These are phyloP conservation scores for Indicator maculatus DNA, from an alignment of 2,113 vertebrate species.

Conservation along the genomic window DNA sequence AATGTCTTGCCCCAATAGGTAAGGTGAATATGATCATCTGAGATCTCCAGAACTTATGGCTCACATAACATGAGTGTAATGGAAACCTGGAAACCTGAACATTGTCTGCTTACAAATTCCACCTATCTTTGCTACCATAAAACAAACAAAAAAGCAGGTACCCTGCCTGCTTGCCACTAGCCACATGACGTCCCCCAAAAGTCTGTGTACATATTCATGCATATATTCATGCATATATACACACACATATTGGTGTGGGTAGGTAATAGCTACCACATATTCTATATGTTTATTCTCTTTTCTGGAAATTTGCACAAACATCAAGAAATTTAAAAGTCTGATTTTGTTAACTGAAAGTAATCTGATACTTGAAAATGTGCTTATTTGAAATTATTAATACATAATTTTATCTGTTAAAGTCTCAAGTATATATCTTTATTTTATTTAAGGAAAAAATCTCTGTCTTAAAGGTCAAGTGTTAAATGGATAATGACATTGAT, in stretches of 20 bases:
- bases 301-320: not conserved
- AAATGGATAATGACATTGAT: slow-evolving; percentile 5
- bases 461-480: slow-evolving; percentile 37
- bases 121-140: not conserved
- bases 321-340: not conserved
- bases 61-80: not conserved
- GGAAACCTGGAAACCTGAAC: not conserved
- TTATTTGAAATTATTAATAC: not conserved
- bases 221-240: not conserved
- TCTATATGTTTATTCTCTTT: not conserved
- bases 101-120: not conserved
- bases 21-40: not conserved
- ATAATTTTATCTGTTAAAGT: not conserved
- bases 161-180: not conserved
- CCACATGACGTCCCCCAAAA: not conserved
- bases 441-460: not conserved
- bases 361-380: not conserved
- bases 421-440: not conserved
- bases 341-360: not conserved
- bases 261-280: not conserved
- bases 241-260: fast-evolving
- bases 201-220: not conserved
- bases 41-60: not conserved
- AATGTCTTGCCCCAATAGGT: not conserved
- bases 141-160: not conserved